These are phyloP conservation scores for Platyscapa corneri DNA, from an alignment of 1,140 invertebrate genomes.

Conservation along the genomic window DNA sequence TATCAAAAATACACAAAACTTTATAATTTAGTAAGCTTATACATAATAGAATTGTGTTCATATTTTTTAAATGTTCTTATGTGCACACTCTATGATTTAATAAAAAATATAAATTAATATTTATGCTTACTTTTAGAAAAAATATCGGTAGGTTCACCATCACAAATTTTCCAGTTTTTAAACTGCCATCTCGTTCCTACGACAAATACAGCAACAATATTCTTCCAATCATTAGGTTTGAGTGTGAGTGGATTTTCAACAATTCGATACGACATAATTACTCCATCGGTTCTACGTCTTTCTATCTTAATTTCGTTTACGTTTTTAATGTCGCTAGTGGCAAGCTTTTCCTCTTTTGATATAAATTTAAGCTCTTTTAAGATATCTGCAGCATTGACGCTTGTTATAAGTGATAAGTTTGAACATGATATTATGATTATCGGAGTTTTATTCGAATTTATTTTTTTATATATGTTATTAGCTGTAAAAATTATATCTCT, in stretches of 20 bases:
- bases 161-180: neutral
- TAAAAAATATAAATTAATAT: neutral
- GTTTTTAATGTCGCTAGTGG: neutral
- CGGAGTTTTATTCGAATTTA: neutral
- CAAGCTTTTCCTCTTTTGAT: neutral
- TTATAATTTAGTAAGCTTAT: too few relatives aligned
- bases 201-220: neutral
- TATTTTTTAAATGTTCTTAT: too few relatives aligned
- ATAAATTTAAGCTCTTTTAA: neutral
- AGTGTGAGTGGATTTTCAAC: neutral
- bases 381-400: neutral
- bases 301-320: neutral
- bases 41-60: too few relatives aligned
- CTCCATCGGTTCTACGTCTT: neutral
- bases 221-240: neutral
- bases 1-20: too few relatives aligned
- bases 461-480: neutral
- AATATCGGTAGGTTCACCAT: neutral
- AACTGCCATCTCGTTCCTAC: neutral
- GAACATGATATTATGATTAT: conserved; percentile 17
- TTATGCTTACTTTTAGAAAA: neutral
- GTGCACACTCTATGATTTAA: too few relatives aligned
- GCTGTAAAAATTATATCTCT: neutral
- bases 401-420: neutral
- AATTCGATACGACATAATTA: neutral